Evolutionary conservation across 2,797 vertebrate species (phyloP).

Genomic region (Xyrichtys novacula): DNA sequence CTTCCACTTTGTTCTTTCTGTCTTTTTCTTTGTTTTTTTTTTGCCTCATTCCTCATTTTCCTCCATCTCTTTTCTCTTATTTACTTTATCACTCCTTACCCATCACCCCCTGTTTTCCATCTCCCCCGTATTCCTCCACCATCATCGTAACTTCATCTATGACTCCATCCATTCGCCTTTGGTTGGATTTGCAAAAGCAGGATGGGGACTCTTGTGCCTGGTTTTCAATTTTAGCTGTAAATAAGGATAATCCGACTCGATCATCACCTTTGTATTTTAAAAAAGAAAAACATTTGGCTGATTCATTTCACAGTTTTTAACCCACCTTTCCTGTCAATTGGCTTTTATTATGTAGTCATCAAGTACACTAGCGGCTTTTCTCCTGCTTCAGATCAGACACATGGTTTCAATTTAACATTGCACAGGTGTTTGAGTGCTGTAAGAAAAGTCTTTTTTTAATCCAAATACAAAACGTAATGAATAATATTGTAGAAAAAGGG

Average conservation of each 20-base stretch:
- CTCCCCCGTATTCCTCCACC: conserved; percentile 27
- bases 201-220: conserved; percentile 6
- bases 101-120: conserved; percentile 24
- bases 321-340: not conserved
- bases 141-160: conserved; percentile 57
- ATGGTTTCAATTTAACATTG: not conserved
- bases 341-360: not conserved
- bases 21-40: too few relatives aligned
- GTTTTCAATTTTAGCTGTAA: conserved; percentile 24
- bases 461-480: not conserved
- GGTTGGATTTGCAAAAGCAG: conserved; percentile 33
- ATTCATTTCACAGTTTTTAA: conserved; percentile 15
- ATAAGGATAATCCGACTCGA: conserved; percentile 6
- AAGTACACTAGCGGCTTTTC: not conserved
- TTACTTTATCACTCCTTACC: not conserved
- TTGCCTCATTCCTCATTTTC: not conserved
- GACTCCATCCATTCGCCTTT: not conserved
- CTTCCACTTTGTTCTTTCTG: too few relatives aligned
- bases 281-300: not conserved
- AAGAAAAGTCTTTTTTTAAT: not conserved
- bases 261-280: not conserved
- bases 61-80: not conserved
- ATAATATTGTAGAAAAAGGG: not conserved
- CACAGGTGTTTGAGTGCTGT: not conserved
- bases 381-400: not conserved